Conservation (phyloP, 2,888 invertebrate genomes). For the Thumatha senex region DNA sequence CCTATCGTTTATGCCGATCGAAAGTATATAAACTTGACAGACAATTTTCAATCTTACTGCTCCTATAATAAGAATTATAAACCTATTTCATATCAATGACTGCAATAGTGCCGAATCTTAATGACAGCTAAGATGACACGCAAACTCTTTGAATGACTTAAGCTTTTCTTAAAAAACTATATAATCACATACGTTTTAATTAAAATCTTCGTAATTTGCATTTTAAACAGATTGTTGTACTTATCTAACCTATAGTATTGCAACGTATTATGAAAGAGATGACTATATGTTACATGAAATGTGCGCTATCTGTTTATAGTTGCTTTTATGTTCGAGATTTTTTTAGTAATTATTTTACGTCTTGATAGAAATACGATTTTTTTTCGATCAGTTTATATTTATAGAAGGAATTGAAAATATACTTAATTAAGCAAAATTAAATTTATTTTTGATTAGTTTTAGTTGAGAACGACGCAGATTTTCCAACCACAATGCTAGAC, state of each 20-base stretch:
- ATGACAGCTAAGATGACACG: slow-evolving; percentile 32
- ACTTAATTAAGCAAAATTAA: not conserved
- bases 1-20: slow-evolving; percentile 54
- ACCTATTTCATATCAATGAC: slow-evolving; percentile 15
- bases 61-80: slow-evolving; percentile 20
- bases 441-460: too few relatives aligned
- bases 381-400: too few relatives aligned
- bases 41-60: slow-evolving; percentile 26
- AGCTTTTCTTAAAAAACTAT: not conserved
- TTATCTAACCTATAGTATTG: not conserved
- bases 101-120: slow-evolving; percentile 33
- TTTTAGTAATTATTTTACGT: too few relatives aligned
- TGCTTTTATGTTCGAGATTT: too few relatives aligned
- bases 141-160: slow-evolving; percentile 7
- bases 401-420: too few relatives aligned
- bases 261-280: not conserved
- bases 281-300: not conserved
- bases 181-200: not conserved
- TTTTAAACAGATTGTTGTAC: not conserved
- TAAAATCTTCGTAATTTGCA: not conserved
- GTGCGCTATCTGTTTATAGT: not conserved
- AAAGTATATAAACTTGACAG: slow-evolving; percentile 41
- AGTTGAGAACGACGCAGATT: too few relatives aligned
- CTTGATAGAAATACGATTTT: too few relatives aligned
- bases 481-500: too few relatives aligned